Evolutionary conservation across 2,888 invertebrate genomes (phyloP).

Genomic region (Mesorhabditis spiculigera): DNA sequence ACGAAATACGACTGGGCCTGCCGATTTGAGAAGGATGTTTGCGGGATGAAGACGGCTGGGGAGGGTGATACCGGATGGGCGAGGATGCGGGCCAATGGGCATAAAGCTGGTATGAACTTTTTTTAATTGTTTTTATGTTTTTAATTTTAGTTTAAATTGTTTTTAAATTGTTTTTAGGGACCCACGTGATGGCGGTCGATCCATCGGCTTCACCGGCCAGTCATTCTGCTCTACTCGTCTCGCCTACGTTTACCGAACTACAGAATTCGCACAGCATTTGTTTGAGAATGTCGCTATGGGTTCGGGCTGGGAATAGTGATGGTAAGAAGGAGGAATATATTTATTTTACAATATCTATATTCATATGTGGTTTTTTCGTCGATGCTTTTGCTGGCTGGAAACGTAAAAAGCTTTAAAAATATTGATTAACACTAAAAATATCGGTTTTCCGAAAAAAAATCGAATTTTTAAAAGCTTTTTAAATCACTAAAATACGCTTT

Average conservation of each 20-base stretch:
- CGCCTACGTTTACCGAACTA: not conserved
- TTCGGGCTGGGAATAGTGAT: not conserved
- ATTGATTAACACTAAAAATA: no score
- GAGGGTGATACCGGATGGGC: slow-evolving; percentile 5
- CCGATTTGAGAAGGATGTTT: slow-evolving; percentile 21
- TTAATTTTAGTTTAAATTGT: not conserved
- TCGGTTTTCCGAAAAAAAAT: no score
- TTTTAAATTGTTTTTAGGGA: not conserved
- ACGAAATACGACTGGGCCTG: slow-evolving; percentile 22
- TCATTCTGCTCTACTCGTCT: not conserved
- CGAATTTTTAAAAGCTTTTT: not conserved
- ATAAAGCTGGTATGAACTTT: no score
- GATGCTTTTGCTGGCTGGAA: not conserved
- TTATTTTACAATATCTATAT: no score
- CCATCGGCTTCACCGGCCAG: not conserved
- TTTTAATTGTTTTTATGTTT: not conserved
- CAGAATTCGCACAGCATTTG: not conserved
- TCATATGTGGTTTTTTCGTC: not conserved
- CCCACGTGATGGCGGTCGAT: not conserved
- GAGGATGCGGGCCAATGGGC: not conserved
- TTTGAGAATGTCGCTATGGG: not conserved
- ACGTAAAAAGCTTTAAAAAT: no score
- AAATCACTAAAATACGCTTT: not conserved
- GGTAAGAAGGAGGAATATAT: not conserved
- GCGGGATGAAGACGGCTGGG: slow-evolving; percentile 13